Evolutionary conservation across 2,797 vertebrate genomes (phyloP).

Genomic region (Cyprinodon diabolis): DNA sequence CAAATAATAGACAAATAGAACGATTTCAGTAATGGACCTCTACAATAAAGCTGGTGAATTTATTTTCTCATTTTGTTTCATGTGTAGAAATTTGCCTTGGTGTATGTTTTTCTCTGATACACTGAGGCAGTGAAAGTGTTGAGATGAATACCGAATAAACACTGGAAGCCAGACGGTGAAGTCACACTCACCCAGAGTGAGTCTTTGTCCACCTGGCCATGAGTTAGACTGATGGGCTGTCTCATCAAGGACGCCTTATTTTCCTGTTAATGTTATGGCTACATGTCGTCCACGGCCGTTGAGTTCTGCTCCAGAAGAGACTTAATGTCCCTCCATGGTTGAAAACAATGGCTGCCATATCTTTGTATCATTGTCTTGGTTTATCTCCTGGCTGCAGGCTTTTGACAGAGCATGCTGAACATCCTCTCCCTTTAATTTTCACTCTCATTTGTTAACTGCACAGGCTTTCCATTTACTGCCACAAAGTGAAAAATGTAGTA

Average conservation of each 20-base stretch:
- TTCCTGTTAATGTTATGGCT: conserved; percentile 46
- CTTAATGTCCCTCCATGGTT: conserved; percentile 56
- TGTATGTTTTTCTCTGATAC: conserved; percentile 27
- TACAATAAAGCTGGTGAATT: conserved; percentile 35
- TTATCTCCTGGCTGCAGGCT: conserved; percentile 75
- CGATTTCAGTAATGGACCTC: conserved; percentile 47
- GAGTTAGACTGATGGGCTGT: conserved; percentile 20
- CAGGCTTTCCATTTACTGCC: conserved; percentile 65
- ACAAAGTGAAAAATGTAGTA: conserved; percentile 76
- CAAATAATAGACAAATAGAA: conserved; percentile 42
- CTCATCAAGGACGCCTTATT: conserved; percentile 42
- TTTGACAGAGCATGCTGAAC: conserved; percentile 62
- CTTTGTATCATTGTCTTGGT: conserved; percentile 66
- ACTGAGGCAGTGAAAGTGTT: conserved; percentile 18
- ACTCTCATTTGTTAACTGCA: conserved; percentile 73
- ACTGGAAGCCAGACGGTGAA: conserved; percentile 25
- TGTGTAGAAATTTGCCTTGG: conserved; percentile 7
- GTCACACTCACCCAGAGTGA: conserved; percentile 22
- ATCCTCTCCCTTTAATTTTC: conserved; percentile 57
- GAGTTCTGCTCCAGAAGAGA: conserved; percentile 59
- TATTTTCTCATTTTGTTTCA: conserved; percentile 20
- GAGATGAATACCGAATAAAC: conserved; percentile 35
- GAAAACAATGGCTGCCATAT: conserved; percentile 62
- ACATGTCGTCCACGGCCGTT: conserved; percentile 43
- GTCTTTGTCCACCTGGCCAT: conserved; percentile 35